Evolutionary conservation across 2,888 invertebrate genomes (phyloP), one percentile per base, ranked within the genome.

Genomic region (Acrocera orbiculus): DNA sequence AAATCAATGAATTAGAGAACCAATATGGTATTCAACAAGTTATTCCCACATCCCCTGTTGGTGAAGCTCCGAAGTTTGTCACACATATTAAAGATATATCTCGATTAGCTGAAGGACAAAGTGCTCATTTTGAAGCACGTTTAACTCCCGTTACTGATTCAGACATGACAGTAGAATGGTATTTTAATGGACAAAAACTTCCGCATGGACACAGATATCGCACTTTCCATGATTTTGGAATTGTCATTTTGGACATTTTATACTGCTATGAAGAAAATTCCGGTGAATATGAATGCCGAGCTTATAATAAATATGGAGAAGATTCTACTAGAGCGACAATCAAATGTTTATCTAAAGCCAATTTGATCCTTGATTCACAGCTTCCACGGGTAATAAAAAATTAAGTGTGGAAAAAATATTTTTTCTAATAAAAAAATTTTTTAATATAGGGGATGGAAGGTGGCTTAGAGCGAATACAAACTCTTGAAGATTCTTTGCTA

Each of bases 261-360:
- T 93, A 92, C 53, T 92, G 90, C 51, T 93, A 93, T 54, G 93
- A 90, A 61, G 90, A 92, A 63, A 93, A 93, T 56, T 86, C 86
- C 27, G 92, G 92, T 32, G 76, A 76, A 38, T 93, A 92, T 54
- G 90, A 92, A 63, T 92, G 92, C 53, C 70, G 87, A 48, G 93
- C 93, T 23, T 74, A 76, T 14, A 93, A 93, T 52, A 87, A 90
- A 61, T 71, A 85, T 42, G 95, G 93, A 31, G 72, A 78, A 48
- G 89, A 89, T 57, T 68, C 74, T 10, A 90, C 89, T 1, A 80
- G 77, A 48, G 85, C 89, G 25, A 73, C 73, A 14, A 63, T 90
- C 44, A 82, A 79, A 60, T 90, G 90, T 58, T 70, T 76, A 45
- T 87, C 87, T 28, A 89, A 87, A 61, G 74, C 86, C 39, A 85